Percentiles rank a stretch among this genome's conserved stretches.
Conservation (phyloP, 23 tunicate species). For the Ascidia mentula region DNA sequence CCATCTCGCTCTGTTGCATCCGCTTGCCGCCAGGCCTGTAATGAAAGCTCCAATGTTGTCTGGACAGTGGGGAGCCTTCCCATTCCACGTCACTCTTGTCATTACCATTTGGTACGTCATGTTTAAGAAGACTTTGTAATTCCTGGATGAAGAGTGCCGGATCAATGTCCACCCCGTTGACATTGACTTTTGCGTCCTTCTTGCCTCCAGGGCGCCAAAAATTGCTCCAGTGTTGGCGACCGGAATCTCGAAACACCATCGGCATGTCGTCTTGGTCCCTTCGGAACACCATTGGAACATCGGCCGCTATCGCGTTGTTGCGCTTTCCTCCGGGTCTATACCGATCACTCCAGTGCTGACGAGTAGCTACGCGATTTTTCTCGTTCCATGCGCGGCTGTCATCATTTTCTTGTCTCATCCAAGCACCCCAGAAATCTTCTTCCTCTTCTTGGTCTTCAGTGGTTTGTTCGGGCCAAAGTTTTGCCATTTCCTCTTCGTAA, state of each 20-base stretch:
- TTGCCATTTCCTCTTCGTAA: not conserved
- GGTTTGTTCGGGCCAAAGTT: too few relatives aligned
- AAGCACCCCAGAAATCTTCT: not conserved
- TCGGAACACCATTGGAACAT: not conserved
- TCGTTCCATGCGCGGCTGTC: not conserved
- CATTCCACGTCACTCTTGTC: not conserved
- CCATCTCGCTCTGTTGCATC: not conserved
- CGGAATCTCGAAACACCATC: not conserved
- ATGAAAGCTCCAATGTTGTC: conserved; percentile 29
- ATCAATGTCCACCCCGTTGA: not conserved
- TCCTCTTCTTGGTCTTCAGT: not conserved
- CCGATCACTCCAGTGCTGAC: conserved; percentile 4
- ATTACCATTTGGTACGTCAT: too few relatives aligned
- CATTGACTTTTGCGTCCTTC: not conserved
- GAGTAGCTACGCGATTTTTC: not conserved
- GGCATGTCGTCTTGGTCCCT: not conserved
- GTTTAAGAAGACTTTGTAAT: not conserved
- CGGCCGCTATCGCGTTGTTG: not conserved
- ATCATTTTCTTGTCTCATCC: not conserved
- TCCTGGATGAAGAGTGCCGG: not conserved
- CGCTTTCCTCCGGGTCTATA: conserved; percentile 9
- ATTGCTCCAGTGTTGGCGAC: conserved; percentile 40
- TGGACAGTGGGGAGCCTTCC: not conserved
- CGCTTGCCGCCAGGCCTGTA: conserved; percentile 24
- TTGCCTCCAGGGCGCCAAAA: conserved; percentile 13